Evolutionary conservation across 2,113 vertebrate species (phyloP), one percentile per base, ranked within the genome.

Genomic region (Pelusios castaneus): DNA sequence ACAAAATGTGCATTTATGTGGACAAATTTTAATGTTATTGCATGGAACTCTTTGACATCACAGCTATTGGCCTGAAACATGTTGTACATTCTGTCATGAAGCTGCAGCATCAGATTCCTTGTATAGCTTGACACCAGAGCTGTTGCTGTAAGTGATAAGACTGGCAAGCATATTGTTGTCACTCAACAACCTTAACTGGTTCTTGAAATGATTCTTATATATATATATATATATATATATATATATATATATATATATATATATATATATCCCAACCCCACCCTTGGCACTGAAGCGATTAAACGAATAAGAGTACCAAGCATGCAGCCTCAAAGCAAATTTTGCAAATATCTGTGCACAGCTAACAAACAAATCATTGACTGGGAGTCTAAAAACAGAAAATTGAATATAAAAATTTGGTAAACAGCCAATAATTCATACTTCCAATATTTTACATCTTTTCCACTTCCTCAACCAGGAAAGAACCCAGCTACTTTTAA

Each of bases 311-410:
- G 38, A 41, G 25, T 38, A 6, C 38, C 13, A 76, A 76, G 73
- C 38, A 43, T 73, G 21, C 12, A 38, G 38, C 24, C 55, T 70
- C 88, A 82, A 76, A 14, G 8, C 41, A 77, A 4, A 73, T 5
- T 60, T 76, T 87, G 79, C 82, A 51, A 49, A 93, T n/a, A 56
- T 89, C 83, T 24, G 67, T 12, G 8, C 34, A 76, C 0, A 0
- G 41, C 60, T 87, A 93, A 31, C 84, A 90, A 95, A 92, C 27
- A 92, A 88, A 76, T 56, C 83, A 80, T 60, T 91, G 17, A 43
- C 78, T 70, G 19, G 52, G 29, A 29, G 55, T 79, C 29, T 56
- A 56, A 93, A 94, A 29, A 27, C 9, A 13, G 6, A 75, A 45
- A 17, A 43, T 11, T 1, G 3, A 34, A 24, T 51, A 79, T 49